phyloP scores from a whole-genome alignment of 1,140 invertebrate species.

The Manduca sexta region DNA sequence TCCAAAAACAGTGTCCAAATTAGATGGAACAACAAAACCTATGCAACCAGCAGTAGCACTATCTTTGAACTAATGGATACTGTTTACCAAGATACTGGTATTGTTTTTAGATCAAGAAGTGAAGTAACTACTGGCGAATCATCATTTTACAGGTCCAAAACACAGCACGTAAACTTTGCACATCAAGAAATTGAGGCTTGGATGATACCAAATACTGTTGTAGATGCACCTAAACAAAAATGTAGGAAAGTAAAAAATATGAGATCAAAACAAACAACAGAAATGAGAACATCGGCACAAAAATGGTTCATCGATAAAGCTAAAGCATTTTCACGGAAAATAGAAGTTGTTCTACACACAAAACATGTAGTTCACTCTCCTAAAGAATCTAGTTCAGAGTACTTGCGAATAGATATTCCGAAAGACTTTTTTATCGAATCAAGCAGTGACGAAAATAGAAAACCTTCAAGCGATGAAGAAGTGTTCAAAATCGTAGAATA shows the following conservation, averaged over 20 bases:
- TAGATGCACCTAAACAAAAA: slow-evolving; percentile 12
- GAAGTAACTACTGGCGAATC: slow-evolving; percentile 29
- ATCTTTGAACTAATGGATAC: slow-evolving; percentile 46
- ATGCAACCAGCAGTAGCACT: slow-evolving; percentile 47
- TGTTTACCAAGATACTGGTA: slow-evolving; percentile 37
- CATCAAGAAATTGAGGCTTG: slow-evolving; percentile 48
- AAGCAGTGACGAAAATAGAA: slow-evolving; percentile 21
- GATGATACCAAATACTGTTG: slow-evolving; percentile 48
- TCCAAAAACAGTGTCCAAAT: slow-evolving; percentile 40
- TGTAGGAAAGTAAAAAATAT: background rate
- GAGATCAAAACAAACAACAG: slow-evolving; percentile 4
- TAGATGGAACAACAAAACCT: slow-evolving; percentile 50
- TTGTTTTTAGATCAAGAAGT: slow-evolving; percentile 36
- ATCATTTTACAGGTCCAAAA: slow-evolving; percentile 21
- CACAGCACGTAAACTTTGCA: slow-evolving; percentile 34
- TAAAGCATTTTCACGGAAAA: slow-evolving; percentile 33
- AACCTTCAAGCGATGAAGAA: slow-evolving; percentile 45
- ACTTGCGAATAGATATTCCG: slow-evolving; percentile 46
- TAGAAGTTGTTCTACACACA: slow-evolving; percentile 42
- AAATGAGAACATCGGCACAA: slow-evolving; percentile 27
- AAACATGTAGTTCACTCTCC: slow-evolving; percentile 22
- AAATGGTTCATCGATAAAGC: slow-evolving; percentile 42
- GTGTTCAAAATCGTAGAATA: slow-evolving; percentile 58
- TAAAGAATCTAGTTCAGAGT: slow-evolving; percentile 31
- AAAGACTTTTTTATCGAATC: slow-evolving; percentile 43